phyloP scores from a whole-genome alignment of 2,113 vertebrate genomes.

The Melanostigma gelatinosum region DNA sequence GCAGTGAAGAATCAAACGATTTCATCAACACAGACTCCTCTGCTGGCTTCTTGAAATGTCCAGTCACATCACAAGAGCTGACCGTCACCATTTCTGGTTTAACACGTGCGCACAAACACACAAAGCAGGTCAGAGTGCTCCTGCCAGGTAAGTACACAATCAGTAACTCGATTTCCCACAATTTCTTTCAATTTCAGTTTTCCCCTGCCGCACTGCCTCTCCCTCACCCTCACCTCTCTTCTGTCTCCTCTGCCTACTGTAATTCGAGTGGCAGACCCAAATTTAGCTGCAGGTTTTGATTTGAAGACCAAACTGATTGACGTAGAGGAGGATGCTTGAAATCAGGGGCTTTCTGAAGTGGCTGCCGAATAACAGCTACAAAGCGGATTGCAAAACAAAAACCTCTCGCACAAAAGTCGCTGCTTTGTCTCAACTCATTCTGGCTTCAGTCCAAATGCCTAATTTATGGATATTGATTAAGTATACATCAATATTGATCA shows the following conservation, averaged over 20 bases:
- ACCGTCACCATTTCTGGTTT: slow-evolving; percentile 5
- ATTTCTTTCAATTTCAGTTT: slow-evolving; percentile 16
- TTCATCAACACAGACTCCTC: not conserved
- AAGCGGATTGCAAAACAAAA: not conserved
- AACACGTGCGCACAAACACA: slow-evolving; percentile 1
- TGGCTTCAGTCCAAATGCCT: slow-evolving; percentile 1
- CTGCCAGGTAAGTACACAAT: slow-evolving; percentile 7
- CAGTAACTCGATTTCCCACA: slow-evolving; percentile 20
- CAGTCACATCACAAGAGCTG: slow-evolving; percentile 18
- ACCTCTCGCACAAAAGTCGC: not conserved
- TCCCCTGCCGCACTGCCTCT: not conserved
- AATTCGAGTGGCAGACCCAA: slow-evolving; percentile 57
- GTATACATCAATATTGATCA: slow-evolving; percentile 39
- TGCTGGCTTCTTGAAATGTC: slow-evolving; percentile 1
- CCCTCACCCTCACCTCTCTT: not conserved
- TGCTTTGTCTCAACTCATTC: slow-evolving; percentile 8
- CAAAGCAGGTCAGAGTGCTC: slow-evolving; percentile 15
- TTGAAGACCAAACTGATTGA: slow-evolving; percentile 49
- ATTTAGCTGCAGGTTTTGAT: slow-evolving; percentile 55
- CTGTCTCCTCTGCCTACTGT: slow-evolving; percentile 1
- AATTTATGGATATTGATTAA: slow-evolving; percentile 35
- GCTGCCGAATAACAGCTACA: slow-evolving; percentile 18
- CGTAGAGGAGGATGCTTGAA: slow-evolving; percentile 41
- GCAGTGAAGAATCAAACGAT: not conserved
- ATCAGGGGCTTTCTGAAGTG: slow-evolving; percentile 41